These are phyloP conservation scores for Aurelia sp. DNA, from an alignment of 30 jellyfish, hydroid and myxozoan genomes.

Conservation along the genomic window DNA sequence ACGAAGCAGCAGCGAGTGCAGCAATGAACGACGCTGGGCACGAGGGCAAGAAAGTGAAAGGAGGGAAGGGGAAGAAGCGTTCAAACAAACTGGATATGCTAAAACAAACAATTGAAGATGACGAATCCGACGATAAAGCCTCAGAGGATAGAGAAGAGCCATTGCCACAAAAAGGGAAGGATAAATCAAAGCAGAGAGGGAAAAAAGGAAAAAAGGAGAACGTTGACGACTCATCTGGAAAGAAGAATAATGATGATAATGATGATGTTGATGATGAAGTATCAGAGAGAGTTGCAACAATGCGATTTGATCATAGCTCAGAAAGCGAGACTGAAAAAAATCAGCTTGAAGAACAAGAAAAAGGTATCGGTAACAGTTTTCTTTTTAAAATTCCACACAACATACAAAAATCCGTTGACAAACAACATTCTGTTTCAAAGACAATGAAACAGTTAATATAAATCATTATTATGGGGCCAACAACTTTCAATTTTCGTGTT, in stretches of 20 bases:
- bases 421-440: no score
- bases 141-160: neutral
- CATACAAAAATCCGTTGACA: no score
- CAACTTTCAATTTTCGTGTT: no score
- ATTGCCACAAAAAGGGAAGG: neutral
- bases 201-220: conserved; percentile 8
- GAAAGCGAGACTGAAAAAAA: conserved; percentile 61
- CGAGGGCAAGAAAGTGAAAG: neutral
- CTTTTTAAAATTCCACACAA: no score
- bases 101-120: conserved; percentile 85
- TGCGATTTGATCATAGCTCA: conserved; percentile 47
- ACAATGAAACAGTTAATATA: no score
- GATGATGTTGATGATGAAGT: conserved; percentile 35
- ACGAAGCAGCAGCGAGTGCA: neutral
- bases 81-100: conserved; percentile 75
- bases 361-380: conserved; percentile 4
- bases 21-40: neutral
- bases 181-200: conserved; percentile 19
- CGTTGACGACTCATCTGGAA: conserved; percentile 8
- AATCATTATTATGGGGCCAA: no score
- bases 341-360: conserved; percentile 14
- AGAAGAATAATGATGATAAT: neutral
- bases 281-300: neutral
- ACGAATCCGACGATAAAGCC: conserved; percentile 34
- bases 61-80: conserved; percentile 50